These are phyloP conservation scores for Hemaris fuciformis DNA, from an alignment of 2,888 invertebrate genomes.

Conservation along the genomic window DNA sequence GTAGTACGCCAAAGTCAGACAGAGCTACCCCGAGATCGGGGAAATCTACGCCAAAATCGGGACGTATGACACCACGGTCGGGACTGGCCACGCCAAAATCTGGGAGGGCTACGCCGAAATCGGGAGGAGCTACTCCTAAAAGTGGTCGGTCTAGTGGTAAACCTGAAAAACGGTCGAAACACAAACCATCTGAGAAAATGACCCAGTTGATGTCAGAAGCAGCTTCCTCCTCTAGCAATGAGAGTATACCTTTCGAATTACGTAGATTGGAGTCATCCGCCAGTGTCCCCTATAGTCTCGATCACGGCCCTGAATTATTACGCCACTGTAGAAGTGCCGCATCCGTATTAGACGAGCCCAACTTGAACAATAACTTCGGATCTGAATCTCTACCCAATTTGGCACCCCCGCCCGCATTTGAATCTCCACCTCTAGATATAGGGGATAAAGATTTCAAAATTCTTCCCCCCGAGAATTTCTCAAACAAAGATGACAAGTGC, in stretches of 20 bases:
- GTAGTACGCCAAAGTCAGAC: constrained; percentile 76
- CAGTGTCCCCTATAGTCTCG: constrained; percentile 85
- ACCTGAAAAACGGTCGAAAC: constrained; percentile 70
- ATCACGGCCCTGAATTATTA: constrained; percentile 72
- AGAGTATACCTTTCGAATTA: constrained; percentile 76
- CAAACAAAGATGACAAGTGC: constrained; percentile 66
- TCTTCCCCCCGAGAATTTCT: constrained; percentile 73
- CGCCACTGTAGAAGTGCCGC: constrained; percentile 82
- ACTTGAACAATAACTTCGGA: constrained; percentile 75
- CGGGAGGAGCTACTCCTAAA: constrained; percentile 78
- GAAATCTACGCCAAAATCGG: constrained; percentile 69
- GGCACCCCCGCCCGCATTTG: constrained; percentile 83
- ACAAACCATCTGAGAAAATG: constrained; percentile 78
- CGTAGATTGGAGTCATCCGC: constrained; percentile 81
- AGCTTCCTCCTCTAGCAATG: constrained; percentile 82
- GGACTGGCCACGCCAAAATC: constrained; percentile 73
- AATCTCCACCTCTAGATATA: constrained; percentile 78
- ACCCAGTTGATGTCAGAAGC: constrained; percentile 79
- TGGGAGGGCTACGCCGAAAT: constrained; percentile 68
- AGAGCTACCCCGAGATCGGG: constrained; percentile 67
- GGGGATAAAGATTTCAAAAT: constrained; percentile 77
- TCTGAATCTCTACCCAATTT: constrained; percentile 88
- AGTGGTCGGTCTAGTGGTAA: constrained; percentile 80
- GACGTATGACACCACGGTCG: constrained; percentile 67
- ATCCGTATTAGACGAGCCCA: constrained; percentile 81